Evolutionary conservation across 2,797 vertebrate species (phyloP).

Genomic region (Danio tinwini): DNA sequence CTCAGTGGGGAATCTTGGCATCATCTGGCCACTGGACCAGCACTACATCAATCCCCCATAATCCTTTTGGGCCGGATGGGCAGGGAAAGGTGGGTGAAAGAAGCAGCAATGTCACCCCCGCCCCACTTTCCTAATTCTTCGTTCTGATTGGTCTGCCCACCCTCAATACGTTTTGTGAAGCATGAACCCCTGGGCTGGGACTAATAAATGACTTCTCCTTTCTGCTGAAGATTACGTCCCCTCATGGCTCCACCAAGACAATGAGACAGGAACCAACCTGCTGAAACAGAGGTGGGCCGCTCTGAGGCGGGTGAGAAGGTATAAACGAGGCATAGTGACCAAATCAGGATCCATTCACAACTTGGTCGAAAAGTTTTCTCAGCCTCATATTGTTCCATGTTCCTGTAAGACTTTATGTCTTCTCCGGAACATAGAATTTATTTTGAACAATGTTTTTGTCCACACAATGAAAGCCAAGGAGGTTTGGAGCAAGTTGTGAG

Average conservation of each 20-base stretch:
- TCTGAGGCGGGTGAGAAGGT: constrained; percentile 35
- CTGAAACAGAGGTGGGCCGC: constrained; percentile 49
- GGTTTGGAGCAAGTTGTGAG: not conserved
- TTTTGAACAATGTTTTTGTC: not conserved
- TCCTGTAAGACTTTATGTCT: not conserved
- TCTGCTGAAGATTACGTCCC: constrained; percentile 61
- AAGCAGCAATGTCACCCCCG: constrained; percentile 41
- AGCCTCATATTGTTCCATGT: not conserved
- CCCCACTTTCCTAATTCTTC: constrained; percentile 51
- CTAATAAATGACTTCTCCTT: constrained; percentile 69
- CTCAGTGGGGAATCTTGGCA: constrained; percentile 73
- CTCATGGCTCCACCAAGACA: constrained; percentile 58
- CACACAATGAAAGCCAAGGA: not conserved
- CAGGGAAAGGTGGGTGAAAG: constrained; percentile 54
- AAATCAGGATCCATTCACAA: constrained; percentile 37
- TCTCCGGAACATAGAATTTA: not conserved
- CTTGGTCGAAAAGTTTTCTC: not conserved
- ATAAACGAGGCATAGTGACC: constrained; percentile 26
- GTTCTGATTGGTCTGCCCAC: constrained; percentile 64
- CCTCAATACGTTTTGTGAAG: constrained; percentile 70
- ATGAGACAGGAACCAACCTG: constrained; percentile 59
- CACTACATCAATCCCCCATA: constrained; percentile 73
- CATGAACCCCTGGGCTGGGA: constrained; percentile 65
- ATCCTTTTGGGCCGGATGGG: constrained; percentile 68
- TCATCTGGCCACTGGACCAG: constrained; percentile 59